A percentile compares a stretch with the other conserved stretches of the same genome.
Evolutionary conservation across 2,113 vertebrate genomes (phyloP).

Genomic region (Pimephales promelas): DNA sequence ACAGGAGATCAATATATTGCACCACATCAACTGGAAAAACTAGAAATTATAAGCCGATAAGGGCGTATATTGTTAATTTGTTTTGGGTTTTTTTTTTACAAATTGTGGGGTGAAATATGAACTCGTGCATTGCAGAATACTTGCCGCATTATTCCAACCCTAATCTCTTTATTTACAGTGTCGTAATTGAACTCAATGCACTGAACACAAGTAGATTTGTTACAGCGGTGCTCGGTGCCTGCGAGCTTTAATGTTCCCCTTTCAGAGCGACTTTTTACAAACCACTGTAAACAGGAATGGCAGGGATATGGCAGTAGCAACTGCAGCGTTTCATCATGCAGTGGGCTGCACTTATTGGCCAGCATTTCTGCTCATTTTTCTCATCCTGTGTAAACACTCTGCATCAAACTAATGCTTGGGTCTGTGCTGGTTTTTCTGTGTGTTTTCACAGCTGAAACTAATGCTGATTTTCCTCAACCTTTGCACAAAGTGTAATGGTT

Average conservation of each 20-base stretch:
- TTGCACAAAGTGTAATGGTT: background rate
- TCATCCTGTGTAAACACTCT: slow-evolving; percentile 9
- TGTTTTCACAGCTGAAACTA: background rate
- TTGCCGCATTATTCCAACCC: slow-evolving; percentile 5
- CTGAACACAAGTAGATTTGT: slow-evolving; percentile 21
- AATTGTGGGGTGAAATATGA: background rate
- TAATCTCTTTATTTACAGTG: slow-evolving; percentile 28
- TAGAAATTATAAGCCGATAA: no score
- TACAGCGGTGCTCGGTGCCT: background rate
- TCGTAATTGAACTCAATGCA: slow-evolving; percentile 7
- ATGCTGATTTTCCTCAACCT: slow-evolving; percentile 8
- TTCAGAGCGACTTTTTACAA: slow-evolving; percentile 22
- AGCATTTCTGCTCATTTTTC: slow-evolving; percentile 8
- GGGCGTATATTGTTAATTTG: no score
- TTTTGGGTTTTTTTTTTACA: no score
- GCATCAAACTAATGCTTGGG: background rate
- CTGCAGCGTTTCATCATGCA: slow-evolving; percentile 18
- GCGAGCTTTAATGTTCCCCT: background rate
- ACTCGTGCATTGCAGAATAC: background rate
- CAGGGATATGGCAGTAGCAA: slow-evolving; percentile 10
- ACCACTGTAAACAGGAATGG: slow-evolving; percentile 20
- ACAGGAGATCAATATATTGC: no score
- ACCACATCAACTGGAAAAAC: no score
- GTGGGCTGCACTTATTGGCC: slow-evolving; percentile 6
- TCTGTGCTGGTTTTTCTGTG: background rate